phyloP scores from a whole-genome alignment of 1,140 invertebrate species.

The Thaumetopoea pityocampa region DNA sequence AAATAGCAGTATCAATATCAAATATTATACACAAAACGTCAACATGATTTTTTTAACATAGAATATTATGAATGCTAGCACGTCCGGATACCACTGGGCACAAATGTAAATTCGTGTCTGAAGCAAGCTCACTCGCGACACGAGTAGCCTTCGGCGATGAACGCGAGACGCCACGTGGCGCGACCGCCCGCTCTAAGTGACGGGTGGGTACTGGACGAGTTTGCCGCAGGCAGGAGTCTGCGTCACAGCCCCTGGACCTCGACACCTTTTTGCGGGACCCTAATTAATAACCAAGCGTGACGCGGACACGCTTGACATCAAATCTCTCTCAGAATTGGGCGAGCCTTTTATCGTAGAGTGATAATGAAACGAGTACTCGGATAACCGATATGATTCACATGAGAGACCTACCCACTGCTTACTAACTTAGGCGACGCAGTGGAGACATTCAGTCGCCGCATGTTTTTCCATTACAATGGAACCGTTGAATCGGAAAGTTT shows the following conservation, averaged over 20 bases:
- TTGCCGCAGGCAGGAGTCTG: conserved; percentile 66
- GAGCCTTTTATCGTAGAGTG: conserved; percentile 9
- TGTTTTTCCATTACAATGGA: no score
- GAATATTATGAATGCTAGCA: neutral
- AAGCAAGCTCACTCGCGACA: neutral
- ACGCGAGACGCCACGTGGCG: conserved; percentile 15
- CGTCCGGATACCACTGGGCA: no score
- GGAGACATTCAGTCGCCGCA: no score
- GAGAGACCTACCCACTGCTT: no score
- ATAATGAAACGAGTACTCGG: no score
- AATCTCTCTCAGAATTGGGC: conserved; percentile 26
- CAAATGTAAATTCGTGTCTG: no score
- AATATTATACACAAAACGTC: no score
- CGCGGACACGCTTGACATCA: conserved; percentile 41
- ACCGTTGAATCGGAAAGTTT: no score
- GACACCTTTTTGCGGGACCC: conserved; percentile 63
- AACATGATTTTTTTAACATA: neutral
- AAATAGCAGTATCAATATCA: no score
- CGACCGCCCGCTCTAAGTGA: conserved; percentile 35
- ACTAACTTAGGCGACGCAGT: no score
- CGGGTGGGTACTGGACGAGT: conserved; percentile 49
- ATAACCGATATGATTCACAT: no score
- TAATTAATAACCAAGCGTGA: conserved; percentile 62
- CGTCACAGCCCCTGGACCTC: conserved; percentile 56
- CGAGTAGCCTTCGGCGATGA: conserved; percentile 11